Conservation (phyloP, 2,113 vertebrate species). For the Conger conger region DNA sequence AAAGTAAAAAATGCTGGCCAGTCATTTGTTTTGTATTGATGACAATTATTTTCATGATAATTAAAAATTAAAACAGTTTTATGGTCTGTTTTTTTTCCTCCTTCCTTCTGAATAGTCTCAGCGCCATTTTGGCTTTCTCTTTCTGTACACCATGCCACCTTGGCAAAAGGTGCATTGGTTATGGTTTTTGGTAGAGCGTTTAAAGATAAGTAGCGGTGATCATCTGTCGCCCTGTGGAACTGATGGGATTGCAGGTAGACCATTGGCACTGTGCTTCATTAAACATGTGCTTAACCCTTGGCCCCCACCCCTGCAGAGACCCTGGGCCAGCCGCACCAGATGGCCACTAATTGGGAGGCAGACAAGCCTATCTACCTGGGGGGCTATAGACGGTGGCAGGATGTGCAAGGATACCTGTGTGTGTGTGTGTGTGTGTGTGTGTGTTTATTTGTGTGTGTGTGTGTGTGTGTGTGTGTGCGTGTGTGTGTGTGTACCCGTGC, state of each 20-base stretch:
- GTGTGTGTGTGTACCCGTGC: not conserved
- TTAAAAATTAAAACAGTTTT: too few relatives aligned
- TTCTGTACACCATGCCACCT: not conserved
- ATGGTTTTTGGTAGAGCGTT: constrained; percentile 1
- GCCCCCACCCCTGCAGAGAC: constrained; percentile 44
- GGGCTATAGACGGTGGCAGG: not conserved
- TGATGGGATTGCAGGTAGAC: not conserved
- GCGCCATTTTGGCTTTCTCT: not conserved
- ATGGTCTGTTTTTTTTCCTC: not conserved
- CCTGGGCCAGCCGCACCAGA: constrained; percentile 57
- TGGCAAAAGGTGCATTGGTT: constrained; percentile 4
- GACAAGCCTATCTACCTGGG: constrained; percentile 23
- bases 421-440: not conserved
- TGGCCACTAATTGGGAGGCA: constrained; percentile 47
- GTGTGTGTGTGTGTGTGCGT: not conserved
- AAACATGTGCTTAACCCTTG: constrained; percentile 62
- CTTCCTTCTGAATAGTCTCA: not conserved
- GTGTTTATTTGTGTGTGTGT: not conserved
- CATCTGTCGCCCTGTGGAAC: constrained; percentile 5
- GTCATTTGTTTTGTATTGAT: not conserved
- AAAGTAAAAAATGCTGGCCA: not conserved
- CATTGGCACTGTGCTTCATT: constrained; percentile 42
- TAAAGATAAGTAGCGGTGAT: constrained; percentile 6
- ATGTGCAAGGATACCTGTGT: not conserved
- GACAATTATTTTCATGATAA: too few relatives aligned